A percentile compares a stretch with the other conserved stretches of the same genome.
phyloP scores from a whole-genome alignment of 2,888 invertebrate genomes.

The Ophion ellenae region DNA sequence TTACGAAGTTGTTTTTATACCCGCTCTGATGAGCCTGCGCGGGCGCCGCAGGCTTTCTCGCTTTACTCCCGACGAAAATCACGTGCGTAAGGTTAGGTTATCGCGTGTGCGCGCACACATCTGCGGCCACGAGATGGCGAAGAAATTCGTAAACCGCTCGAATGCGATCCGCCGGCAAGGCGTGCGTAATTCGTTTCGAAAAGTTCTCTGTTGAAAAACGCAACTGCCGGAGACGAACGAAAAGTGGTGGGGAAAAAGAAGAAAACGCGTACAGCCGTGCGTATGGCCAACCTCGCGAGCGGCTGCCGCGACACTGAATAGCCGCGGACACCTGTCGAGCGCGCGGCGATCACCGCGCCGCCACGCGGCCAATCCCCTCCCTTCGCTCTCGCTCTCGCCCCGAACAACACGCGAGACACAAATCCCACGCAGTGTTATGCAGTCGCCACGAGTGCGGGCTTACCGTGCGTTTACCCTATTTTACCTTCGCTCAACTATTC shows the following conservation, averaged over 20 bases:
- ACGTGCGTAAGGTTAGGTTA: conserved; percentile 60
- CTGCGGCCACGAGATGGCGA: background rate
- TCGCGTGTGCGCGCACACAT: conserved; percentile 36
- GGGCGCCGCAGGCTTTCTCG: conserved; percentile 21
- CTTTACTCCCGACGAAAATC: conserved; percentile 48
- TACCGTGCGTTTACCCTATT: conserved; percentile 16
- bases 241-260: conserved; percentile 49
- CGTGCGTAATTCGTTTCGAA: too few species aligned
- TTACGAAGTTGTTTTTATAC: conserved; percentile 13
- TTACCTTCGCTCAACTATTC: conserved; percentile 2
- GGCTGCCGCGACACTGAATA: conserved; percentile 83
- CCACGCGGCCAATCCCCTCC: conserved; percentile 73
- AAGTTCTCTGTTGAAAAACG: too few species aligned
- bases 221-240: too few species aligned
- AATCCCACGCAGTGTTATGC: conserved; percentile 67
- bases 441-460: conserved; percentile 4
- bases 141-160: too few species aligned
- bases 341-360: conserved; percentile 77
- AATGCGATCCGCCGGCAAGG: too few species aligned
- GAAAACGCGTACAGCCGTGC: conserved; percentile 64
- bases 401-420: conserved; percentile 29
- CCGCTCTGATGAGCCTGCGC: conserved; percentile 57
- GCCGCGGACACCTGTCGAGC: conserved; percentile 82
- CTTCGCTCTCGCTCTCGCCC: conserved; percentile 19
- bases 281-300: conserved; percentile 81